Conservation (phyloP, 2,797 vertebrate genomes). For the Channallabes apus region DNA sequence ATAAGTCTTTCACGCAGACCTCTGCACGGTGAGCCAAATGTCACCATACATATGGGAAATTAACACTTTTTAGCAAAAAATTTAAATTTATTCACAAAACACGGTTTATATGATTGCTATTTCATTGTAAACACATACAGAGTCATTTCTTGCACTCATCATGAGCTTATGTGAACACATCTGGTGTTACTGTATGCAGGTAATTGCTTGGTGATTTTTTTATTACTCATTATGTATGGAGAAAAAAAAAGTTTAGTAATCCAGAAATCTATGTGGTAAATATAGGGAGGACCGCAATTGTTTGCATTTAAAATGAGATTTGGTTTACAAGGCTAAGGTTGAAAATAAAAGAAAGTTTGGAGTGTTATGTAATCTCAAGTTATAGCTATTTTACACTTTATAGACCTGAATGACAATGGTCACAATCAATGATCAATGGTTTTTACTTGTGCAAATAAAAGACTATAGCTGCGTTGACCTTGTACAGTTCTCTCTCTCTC, state of each 20-base stretch:
- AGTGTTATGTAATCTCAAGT: not conserved
- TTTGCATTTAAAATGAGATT: not conserved
- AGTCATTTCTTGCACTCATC: too few species aligned
- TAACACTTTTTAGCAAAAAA: too few species aligned
- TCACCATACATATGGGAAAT: too few species aligned
- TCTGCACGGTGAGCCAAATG: too few species aligned
- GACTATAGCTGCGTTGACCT: not conserved
- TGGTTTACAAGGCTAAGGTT: not conserved
- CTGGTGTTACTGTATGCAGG: too few species aligned
- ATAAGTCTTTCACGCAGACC: conserved; percentile 13
- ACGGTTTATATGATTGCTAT: too few species aligned
- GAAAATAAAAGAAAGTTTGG: not conserved
- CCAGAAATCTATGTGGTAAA: not conserved
- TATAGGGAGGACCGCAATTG: not conserved
- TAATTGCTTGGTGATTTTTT: too few species aligned
- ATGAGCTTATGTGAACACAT: too few species aligned
- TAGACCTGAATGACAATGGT: not conserved
- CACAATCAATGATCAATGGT: too few species aligned
- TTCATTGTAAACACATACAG: too few species aligned
- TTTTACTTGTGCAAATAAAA: not conserved
- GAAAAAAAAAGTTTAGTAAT: not conserved
- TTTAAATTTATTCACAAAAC: too few species aligned
- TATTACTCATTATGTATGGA: too few species aligned
- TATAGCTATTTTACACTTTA: not conserved
- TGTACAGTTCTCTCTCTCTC: not conserved